phyloP scores from a whole-genome alignment of 2,113 vertebrate genomes.

The Oncorhynchus mykiss region DNA sequence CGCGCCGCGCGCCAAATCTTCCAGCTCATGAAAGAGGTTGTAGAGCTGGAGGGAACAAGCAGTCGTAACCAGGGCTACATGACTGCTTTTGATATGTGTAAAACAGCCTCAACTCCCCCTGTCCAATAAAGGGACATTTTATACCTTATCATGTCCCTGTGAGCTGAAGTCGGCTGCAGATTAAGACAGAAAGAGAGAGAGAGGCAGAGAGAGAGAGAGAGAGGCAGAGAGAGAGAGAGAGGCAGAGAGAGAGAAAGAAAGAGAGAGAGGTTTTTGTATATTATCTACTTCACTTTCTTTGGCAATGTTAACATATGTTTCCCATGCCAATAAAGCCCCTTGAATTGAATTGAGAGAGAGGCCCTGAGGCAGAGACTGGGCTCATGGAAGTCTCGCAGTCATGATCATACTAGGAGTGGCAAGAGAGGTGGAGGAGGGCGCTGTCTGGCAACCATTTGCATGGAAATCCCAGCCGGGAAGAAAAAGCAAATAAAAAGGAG shows the following conservation, averaged over 20 bases:
- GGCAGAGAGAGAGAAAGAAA: too few species aligned
- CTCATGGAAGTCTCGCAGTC: too few species aligned
- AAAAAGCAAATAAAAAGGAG: constrained; percentile 23
- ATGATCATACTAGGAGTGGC: too few species aligned
- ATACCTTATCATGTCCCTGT: constrained; percentile 46
- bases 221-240: too few species aligned
- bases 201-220: too few species aligned
- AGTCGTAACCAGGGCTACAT: constrained; percentile 36
- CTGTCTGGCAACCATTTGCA: constrained; percentile 23
- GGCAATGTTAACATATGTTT: too few species aligned
- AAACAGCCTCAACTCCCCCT: constrained; percentile 40
- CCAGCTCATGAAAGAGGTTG: constrained; percentile 58
- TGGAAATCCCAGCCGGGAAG: constrained; percentile 44
- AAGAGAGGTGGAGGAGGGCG: background rate
- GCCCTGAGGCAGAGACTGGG: background rate
- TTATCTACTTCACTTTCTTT: too few species aligned
- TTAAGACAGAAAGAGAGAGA: background rate
- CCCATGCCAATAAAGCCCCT: too few species aligned
- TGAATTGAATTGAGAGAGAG: too few species aligned
- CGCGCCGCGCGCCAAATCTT: constrained; percentile 47
- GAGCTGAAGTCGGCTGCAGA: constrained; percentile 7
- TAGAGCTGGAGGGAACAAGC: constrained; percentile 30
- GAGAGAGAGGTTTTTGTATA: too few species aligned
- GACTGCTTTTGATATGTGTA: constrained; percentile 54
- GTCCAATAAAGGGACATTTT: constrained; percentile 50